Conservation (phyloP, 2,797 vertebrate species). For the Triplophysa yarkandensis region DNA sequence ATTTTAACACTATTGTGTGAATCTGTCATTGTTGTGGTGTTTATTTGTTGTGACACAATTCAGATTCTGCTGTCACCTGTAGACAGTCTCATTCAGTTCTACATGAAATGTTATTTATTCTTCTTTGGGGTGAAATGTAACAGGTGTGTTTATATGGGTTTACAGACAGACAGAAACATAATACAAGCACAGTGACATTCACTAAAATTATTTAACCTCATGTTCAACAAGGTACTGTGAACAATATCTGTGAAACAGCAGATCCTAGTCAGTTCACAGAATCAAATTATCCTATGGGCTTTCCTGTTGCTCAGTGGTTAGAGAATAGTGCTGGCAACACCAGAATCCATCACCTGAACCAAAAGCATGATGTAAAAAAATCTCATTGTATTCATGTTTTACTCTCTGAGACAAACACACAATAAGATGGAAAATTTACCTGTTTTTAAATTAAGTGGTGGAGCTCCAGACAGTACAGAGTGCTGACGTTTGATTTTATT, state of each 20-base stretch:
- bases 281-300: no score
- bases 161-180: not conserved
- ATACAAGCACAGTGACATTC: not conserved
- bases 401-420: not conserved
- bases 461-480: not conserved
- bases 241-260: not conserved
- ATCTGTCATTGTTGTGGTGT: no score
- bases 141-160: no score
- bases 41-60: not conserved
- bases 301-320: no score
- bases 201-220: not conserved
- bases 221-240: no score
- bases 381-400: not conserved
- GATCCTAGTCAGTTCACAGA: not conserved
- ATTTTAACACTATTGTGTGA: no score
- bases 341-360: no score
- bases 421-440: no score
- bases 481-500: slow-evolving; percentile 18
- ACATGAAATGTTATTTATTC: no score
- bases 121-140: no score
- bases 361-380: not conserved
- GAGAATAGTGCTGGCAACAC: no score
- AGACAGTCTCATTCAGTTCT: not conserved
- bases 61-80: not conserved
- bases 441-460: not conserved